Evolutionary conservation across 2,888 invertebrate genomes (phyloP), one percentile per base, ranked within the genome.

Genomic region (Drosophila crucigera): DNA sequence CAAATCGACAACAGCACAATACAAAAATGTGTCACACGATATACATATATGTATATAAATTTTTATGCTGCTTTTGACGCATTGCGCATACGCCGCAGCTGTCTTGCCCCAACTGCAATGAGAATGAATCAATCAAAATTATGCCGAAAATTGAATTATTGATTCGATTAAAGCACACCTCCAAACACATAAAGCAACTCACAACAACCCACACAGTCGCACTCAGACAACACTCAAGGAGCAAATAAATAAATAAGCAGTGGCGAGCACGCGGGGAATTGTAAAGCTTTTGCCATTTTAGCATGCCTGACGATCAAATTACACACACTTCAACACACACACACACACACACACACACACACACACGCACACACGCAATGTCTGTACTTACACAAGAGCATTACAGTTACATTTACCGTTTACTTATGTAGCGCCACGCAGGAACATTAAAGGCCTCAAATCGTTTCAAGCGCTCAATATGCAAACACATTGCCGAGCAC

Each of bases 61-160:
- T 52, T 49, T 25, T 69, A 52, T 47, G 53, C 30, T 33, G 14
- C 11, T 33, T 53, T 69, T 63, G 31, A 19, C 68, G 73, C 79
- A 74, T 68, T 85, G 73, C 82, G 69, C 64, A 82, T 74, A 81
- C 69, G 81, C 59, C 77, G 35, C 77, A 22, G 71, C 16, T 28
- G 67, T 59, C 75, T 62, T 52, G 33, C 50, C 73, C 56, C 64
- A 68, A 55, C 72, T 72, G 71, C 81, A 68, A 55, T 52, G 49
- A 52, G 72, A 65, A 64, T 72, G 67, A 88, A 85, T 91, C 86
- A 82, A 86, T 86, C 87, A 82, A 90, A 86, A 79, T 74, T 77
- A 75, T 87, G 71, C 73, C 76, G 60, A 74, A 80, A 84, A 87
- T 91, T 91, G 78, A 88, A 87, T 91, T 85, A 89, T 89, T 91